Base-by-base conservation (phyloP, 2,113 vertebrate genomes). In the Pterocles gutturalis region DNA sequence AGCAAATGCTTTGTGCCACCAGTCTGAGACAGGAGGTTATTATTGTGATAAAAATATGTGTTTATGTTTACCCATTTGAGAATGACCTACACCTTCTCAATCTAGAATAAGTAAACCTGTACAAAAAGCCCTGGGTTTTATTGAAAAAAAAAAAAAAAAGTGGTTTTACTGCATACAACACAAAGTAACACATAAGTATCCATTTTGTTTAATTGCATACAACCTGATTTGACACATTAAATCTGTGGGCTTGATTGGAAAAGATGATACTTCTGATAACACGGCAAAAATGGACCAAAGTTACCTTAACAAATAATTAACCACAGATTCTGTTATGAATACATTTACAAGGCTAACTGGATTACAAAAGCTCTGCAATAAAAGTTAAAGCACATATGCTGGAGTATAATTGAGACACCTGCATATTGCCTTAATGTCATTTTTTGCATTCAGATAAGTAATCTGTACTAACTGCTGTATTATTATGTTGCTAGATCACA, bases 301-400 rank as follows among this genome's bases (percentile, higher is more conserved):
- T 87, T 95, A 84, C 75, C 65, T 78, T 87, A 78, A 79, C 53
- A 89, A 92, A 93, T 79, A 83, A 94, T 96, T 92, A 90, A 92
- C 80, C 3, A 0, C 45, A 66, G 69, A 79, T 88, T 78, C 55
- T 95, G 69, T 90, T 94, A 64, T 29, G 55, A 92, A 90, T 86
- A 83, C 60, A 78, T 87, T 94, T 89, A 75, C 1, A 5, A 87
- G 24, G 76, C 81, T 90, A 91, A 96, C 43, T 69, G 61, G 28
- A 71, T 94, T 95, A 89, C 45, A 86, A 90, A 95, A 75, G 26
- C 70, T 29, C 76, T 78, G 67, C 72, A 92, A 75, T 84, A 81
- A 49, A 94, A 94, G 64, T 90, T 94, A 86, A 83, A 92, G 33
- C 17, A 80, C 64, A 64, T 76, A 79, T 72, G 36, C 33, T 51